A percentile compares a stretch with the other conserved stretches of the same genome.
These are phyloP conservation scores for Laothoe populi DNA, from an alignment of 2,888 invertebrate species.

Conservation along the genomic window DNA sequence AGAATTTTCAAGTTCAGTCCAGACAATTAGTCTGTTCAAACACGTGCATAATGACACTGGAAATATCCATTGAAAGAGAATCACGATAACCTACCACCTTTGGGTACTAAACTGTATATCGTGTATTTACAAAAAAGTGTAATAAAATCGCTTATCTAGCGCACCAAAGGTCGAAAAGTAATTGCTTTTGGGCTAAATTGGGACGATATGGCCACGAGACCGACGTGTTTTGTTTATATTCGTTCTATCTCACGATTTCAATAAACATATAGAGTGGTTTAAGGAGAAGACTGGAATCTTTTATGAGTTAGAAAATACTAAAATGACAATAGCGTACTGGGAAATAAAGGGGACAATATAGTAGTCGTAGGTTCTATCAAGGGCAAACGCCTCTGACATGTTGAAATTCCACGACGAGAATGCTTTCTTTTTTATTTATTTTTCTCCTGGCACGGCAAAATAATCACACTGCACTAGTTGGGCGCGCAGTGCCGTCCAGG, in stretches of 20 bases:
- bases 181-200: conserved; percentile 12
- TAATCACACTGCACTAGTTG: too few species aligned
- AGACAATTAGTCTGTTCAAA: background rate
- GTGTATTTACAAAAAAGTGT: conserved; percentile 11
- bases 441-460: too few species aligned
- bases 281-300: background rate
- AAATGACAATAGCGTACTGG: too few species aligned
- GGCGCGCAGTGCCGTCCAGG: too few species aligned
- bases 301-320: too few species aligned
- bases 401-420: too few species aligned
- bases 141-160: conserved; percentile 1
- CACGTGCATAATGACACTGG: conserved; percentile 10
- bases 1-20: background rate
- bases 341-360: too few species aligned
- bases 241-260: background rate
- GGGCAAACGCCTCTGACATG: too few species aligned
- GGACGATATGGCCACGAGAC: background rate
- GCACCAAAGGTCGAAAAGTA: background rate
- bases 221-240: background rate
- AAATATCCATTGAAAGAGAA: background rate
- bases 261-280: background rate
- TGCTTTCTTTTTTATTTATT: too few species aligned
- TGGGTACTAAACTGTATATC: conserved; percentile 7
- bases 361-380: too few species aligned
- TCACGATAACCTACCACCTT: conserved; percentile 1